Conservation (phyloP, 2,797 vertebrate genomes). For the Champsocephalus esox region DNA sequence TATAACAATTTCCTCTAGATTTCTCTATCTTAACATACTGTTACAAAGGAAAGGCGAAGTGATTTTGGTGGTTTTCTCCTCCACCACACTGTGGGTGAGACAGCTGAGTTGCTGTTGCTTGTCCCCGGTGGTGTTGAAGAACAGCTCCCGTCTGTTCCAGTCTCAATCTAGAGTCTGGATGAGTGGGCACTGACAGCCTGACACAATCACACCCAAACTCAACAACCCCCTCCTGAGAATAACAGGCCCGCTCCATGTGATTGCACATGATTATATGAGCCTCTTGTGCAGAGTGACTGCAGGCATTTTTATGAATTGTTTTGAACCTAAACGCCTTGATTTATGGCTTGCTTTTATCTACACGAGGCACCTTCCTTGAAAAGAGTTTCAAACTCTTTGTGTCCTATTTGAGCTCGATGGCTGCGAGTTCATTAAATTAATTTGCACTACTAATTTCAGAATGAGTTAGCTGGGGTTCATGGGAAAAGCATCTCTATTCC, state of each 20-base stretch:
- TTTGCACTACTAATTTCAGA: constrained; percentile 60
- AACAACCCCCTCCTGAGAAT: constrained; percentile 71
- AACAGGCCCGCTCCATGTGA: constrained; percentile 67
- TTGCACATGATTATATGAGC: constrained; percentile 71
- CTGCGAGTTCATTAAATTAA: constrained; percentile 59
- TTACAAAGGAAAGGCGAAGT: constrained; percentile 29
- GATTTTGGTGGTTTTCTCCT: constrained; percentile 48
- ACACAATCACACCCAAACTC: constrained; percentile 79
- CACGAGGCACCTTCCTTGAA: constrained; percentile 24
- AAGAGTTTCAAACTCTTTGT: constrained; percentile 48
- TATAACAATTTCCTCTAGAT: not conserved
- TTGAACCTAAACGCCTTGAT: constrained; percentile 45
- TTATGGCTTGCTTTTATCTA: constrained; percentile 51
- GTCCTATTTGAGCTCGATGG: constrained; percentile 50
- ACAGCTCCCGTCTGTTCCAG: constrained; percentile 78
- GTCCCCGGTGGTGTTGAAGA: constrained; percentile 78
- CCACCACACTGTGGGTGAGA: constrained; percentile 57
- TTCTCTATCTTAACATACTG: constrained; percentile 4
- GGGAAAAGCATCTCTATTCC: constrained; percentile 41
- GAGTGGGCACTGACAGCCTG: constrained; percentile 78
- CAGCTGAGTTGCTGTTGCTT: constrained; percentile 72
- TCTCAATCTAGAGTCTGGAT: constrained; percentile 68
- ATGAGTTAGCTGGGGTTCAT: constrained; percentile 38
- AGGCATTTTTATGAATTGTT: constrained; percentile 54
- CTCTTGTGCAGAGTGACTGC: constrained; percentile 46